phyloP scores from a whole-genome alignment of 1,140 invertebrate species.

The Pemphigus obesinymphae region DNA sequence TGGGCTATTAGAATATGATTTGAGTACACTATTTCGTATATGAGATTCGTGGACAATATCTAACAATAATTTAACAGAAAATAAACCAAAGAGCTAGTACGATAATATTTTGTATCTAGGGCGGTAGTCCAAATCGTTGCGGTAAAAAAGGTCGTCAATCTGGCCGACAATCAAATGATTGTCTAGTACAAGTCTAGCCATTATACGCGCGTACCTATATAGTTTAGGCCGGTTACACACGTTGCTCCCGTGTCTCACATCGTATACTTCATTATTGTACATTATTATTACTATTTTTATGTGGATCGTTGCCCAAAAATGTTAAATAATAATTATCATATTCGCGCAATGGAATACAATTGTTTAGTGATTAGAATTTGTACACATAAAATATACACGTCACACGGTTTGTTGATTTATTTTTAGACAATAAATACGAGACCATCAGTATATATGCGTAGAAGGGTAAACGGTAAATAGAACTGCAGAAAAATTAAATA shows the following conservation, averaged over 20 bases:
- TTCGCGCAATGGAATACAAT: background rate
- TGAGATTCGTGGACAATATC: too few species aligned
- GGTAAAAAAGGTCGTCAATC: constrained; percentile 23
- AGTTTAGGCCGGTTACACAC: background rate
- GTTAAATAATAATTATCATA: background rate
- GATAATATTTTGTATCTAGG: constrained; percentile 21
- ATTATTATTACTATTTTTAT: background rate
- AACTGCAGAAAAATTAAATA: too few species aligned
- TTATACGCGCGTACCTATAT: background rate
- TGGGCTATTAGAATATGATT: too few species aligned
- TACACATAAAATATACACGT: too few species aligned
- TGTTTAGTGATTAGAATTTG: too few species aligned
- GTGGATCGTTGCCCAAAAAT: background rate
- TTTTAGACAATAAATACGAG: background rate
- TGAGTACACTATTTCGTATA: too few species aligned
- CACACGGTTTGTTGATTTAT: background rate
- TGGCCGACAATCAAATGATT: constrained; percentile 35
- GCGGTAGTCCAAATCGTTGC: background rate
- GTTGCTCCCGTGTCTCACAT: background rate
- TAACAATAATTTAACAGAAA: too few species aligned
- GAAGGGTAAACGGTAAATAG: too few species aligned
- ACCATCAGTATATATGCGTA: background rate
- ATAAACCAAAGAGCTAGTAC: too few species aligned
- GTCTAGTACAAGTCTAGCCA: background rate
- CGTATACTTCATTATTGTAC: background rate